A percentile compares a stretch with the other conserved stretches of the same genome.
Conservation (phyloP, 2,113 vertebrate genomes). For the Morone chrysops region DNA sequence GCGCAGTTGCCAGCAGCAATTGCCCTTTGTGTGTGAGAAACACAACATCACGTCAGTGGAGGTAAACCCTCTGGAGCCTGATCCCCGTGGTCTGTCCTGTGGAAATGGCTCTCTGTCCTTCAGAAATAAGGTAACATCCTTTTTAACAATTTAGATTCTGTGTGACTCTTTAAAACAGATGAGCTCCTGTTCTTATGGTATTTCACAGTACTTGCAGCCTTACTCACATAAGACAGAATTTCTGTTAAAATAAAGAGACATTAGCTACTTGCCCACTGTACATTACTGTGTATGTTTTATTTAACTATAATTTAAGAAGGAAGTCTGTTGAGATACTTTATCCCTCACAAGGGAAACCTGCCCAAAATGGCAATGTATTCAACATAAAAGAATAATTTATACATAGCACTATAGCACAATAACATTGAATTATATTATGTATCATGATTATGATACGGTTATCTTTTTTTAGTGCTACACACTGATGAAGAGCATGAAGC, state of each 20-base stretch:
- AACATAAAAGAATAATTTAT: background rate
- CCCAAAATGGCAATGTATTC: background rate
- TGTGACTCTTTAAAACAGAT: background rate
- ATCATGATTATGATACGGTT: background rate
- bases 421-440: no score
- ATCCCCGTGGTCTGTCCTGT: slow-evolving; percentile 80
- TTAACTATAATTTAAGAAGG: background rate
- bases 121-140: slow-evolving; percentile 95
- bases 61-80: slow-evolving; percentile 81
- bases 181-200: background rate
- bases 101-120: slow-evolving; percentile 80
- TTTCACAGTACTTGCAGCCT: no score
- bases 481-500: slow-evolving; percentile 59
- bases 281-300: background rate
- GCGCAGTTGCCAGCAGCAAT: slow-evolving; percentile 53
- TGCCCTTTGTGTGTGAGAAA: slow-evolving; percentile 93
- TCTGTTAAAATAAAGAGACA: background rate
- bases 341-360: background rate
- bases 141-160: background rate
- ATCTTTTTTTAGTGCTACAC: slow-evolving; percentile 88
- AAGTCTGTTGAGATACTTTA: background rate
- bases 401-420: background rate
- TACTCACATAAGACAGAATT: background rate
- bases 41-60: slow-evolving; percentile 89
- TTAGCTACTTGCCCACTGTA: background rate